Percentiles rank a stretch among this genome's conserved stretches.
Conservation (phyloP, 2,888 invertebrate genomes). For the Nesidiocoris tenuis region DNA sequence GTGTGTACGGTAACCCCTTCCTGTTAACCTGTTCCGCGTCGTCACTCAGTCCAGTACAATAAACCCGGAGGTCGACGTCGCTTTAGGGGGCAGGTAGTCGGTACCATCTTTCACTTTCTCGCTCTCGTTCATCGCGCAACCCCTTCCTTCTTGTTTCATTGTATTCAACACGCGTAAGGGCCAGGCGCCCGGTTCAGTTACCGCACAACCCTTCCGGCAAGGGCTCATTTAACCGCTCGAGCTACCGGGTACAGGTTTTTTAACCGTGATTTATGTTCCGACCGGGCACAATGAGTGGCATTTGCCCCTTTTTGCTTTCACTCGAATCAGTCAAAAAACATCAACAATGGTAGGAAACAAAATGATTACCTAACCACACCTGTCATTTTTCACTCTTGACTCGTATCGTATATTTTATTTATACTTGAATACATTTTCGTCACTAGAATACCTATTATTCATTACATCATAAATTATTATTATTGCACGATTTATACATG, state of each 20-base stretch:
- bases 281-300: not conserved
- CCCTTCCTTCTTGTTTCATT: not conserved
- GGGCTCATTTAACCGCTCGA: not conserved
- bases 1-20: not conserved
- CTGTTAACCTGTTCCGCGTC: not conserved
- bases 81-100: not conserved
- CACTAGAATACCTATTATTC: too few relatives aligned
- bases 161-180: not conserved
- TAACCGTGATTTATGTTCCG: not conserved
- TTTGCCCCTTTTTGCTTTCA: too few relatives aligned
- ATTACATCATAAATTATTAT: too few relatives aligned
- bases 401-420: too few relatives aligned
- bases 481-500: too few relatives aligned
- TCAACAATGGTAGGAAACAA: too few relatives aligned
- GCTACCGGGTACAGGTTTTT: not conserved
- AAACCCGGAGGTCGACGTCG: not conserved
- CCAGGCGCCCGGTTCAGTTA: not conserved
- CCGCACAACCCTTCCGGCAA: not conserved
- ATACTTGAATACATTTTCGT: too few relatives aligned
- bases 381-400: too few relatives aligned
- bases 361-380: too few relatives aligned
- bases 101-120: not conserved
- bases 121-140: not conserved
- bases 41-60: not conserved
- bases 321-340: too few relatives aligned